phyloP scores from a whole-genome alignment of 1,140 invertebrate genomes.

The Helicorthomorpha holstii region DNA sequence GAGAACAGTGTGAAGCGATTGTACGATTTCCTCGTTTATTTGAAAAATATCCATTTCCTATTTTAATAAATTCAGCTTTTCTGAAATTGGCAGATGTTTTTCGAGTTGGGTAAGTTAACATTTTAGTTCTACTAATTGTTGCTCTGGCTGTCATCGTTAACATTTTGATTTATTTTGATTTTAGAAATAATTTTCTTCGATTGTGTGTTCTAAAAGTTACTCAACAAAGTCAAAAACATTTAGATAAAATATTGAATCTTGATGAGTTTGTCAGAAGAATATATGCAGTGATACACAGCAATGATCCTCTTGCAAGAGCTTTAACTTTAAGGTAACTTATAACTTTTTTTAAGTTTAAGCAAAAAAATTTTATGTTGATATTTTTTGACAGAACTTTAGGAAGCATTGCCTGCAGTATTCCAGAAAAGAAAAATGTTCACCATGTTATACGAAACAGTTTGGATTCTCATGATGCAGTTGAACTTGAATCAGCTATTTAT shows the following conservation, averaged over 20 bases:
- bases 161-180: slow-evolving; percentile 18
- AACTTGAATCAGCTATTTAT: slow-evolving; percentile 90
- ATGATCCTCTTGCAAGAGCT: slow-evolving; percentile 86
- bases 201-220: slow-evolving; percentile 86
- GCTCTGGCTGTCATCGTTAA: background rate
- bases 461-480: slow-evolving; percentile 86
- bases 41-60: slow-evolving; percentile 94
- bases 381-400: slow-evolving; percentile 49
- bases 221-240: slow-evolving; percentile 86
- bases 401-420: slow-evolving; percentile 78
- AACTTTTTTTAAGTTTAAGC: background rate
- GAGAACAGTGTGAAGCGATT: slow-evolving; percentile 91
- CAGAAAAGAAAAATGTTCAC: slow-evolving; percentile 85
- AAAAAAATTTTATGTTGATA: background rate
- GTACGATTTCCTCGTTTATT: slow-evolving; percentile 84
- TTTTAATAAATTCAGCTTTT: slow-evolving; percentile 90
- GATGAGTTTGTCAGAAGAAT: slow-evolving; percentile 87
- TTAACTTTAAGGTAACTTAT: slow-evolving; percentile 49
- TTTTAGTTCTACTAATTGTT: background rate
- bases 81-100: slow-evolving; percentile 90
- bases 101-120: slow-evolving; percentile 48
- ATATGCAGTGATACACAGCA: slow-evolving; percentile 90
- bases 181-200: slow-evolving; percentile 81
- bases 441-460: slow-evolving; percentile 79
- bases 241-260: slow-evolving; percentile 91